Evolutionary conservation across 2,888 invertebrate genomes (phyloP), one percentile per base, ranked within the genome.

Genomic region (Girardia tigrina): DNA sequence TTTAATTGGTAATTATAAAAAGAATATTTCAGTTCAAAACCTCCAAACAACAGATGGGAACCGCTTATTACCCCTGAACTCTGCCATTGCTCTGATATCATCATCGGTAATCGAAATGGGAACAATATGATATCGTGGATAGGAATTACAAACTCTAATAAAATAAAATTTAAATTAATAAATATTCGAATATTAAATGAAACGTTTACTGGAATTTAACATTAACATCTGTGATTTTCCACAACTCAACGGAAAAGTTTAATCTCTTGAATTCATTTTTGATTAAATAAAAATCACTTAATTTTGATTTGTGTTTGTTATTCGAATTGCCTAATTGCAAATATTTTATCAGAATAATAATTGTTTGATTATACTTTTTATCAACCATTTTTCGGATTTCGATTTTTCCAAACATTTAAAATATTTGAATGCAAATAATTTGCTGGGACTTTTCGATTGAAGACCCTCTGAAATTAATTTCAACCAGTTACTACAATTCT

Each of bases 31-130:
- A 23, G 23, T 69, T 70, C 78, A 79, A 80, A 84, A 89, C 89
- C 90, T 88, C 95, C 95, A 97, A 28, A 94, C 92, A 56, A 93
- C 91, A 0, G 91, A 90, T 0, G 95, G 95, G 80, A 97, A 88
- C 76, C 93, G 87, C 72, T 88, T 85, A 20, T 90, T 89, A 81
- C 90, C 90, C 75, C 92, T 87, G 83, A 91, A 95, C 84, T 89
- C 89, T 0, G 93, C 91, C 28, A 91, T 91, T 71, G 87, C 88
- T 81, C 90, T 89, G 42, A 98, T 86, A 77, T 89, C 89, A 77
- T 91, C 89, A 81, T 95, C 69, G 16, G 6, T 42, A 16, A 36
- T 23, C 12, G 28, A 6, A 26, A 20, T 14, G 16, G 76, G 76
- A 6, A 84, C 81, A 27, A 84, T 81, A 78, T 83, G 83, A 28